A percentile compares a stretch with the other conserved stretches of the same genome.
phyloP scores from a whole-genome alignment of 2,797 vertebrate genomes.

The Remorina albescens region DNA sequence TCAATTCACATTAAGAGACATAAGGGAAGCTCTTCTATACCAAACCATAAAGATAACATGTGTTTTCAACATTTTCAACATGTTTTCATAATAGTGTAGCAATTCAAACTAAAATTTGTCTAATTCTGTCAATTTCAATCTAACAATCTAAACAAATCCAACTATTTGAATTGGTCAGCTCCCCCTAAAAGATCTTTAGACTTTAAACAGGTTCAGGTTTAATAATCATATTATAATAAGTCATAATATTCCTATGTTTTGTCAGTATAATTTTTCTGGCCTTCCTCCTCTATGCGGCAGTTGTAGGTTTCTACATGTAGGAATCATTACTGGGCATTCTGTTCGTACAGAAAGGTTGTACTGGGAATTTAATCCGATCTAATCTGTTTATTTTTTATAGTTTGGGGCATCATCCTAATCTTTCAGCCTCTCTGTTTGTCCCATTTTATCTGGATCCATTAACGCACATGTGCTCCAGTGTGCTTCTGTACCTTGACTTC shows the following conservation, averaged over 20 bases:
- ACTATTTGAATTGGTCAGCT: background rate
- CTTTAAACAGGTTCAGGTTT: no score
- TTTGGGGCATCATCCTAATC: conserved; percentile 54
- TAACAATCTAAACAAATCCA: no score
- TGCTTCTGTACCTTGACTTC: conserved; percentile 30
- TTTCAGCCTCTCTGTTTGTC: conserved; percentile 46
- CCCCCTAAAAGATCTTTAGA: background rate
- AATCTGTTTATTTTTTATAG: conserved; percentile 27
- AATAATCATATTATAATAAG: background rate
- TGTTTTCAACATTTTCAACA: no score
- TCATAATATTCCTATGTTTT: no score
- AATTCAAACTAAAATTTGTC: background rate
- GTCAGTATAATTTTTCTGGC: background rate
- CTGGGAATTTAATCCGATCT: conserved; percentile 17
- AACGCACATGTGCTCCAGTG: conserved; percentile 18
- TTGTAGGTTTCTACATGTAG: background rate
- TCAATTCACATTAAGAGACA: background rate
- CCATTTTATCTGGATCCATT: conserved; percentile 57
- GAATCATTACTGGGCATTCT: background rate
- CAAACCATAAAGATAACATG: no score
- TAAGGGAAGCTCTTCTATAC: background rate
- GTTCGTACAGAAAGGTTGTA: background rate
- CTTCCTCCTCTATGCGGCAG: background rate
- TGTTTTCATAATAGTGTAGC: background rate
- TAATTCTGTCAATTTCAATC: background rate